Conservation (phyloP, 1,140 invertebrate species). For the Heterodera schachtii region DNA sequence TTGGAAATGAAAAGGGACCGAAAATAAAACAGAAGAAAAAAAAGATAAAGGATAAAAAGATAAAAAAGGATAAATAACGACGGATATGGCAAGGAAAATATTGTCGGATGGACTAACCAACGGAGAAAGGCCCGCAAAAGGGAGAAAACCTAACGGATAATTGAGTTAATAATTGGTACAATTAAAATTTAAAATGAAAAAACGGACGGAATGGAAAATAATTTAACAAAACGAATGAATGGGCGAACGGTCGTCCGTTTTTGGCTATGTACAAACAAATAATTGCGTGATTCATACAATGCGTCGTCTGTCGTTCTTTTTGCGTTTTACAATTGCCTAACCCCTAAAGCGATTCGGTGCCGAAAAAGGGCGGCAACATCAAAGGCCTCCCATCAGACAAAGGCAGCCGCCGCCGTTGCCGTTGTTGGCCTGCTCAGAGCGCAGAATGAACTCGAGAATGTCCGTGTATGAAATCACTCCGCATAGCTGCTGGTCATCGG, state of each 20-base stretch:
- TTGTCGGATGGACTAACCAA: neutral
- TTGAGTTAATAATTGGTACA: too few species aligned
- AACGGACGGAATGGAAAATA: too few species aligned
- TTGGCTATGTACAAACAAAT: too few species aligned
- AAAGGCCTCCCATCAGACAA: neutral
- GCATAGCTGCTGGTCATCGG: slow-evolving; percentile 21
- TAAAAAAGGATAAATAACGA: neutral
- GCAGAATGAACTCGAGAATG: slow-evolving; percentile 50
- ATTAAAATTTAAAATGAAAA: too few species aligned
- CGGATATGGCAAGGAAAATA: neutral
- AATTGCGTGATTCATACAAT: too few species aligned
- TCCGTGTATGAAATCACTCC: slow-evolving; percentile 52
- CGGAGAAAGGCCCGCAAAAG: neutral
- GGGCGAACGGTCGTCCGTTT: too few species aligned
- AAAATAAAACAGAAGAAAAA: neutral
- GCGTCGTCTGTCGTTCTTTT: too few species aligned
- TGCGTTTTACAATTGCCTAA: too few species aligned
- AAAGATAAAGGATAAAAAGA: too few species aligned
- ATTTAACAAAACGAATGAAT: too few species aligned
- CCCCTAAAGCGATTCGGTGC: too few species aligned
- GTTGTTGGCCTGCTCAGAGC: slow-evolving; percentile 8
- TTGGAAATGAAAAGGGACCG: neutral
- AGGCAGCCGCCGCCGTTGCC: neutral
- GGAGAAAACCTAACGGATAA: too few species aligned
- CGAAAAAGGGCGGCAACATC: neutral